These are phyloP conservation scores for Lates calcarifer DNA, from an alignment of 2,113 vertebrate genomes.

Conservation along the genomic window DNA sequence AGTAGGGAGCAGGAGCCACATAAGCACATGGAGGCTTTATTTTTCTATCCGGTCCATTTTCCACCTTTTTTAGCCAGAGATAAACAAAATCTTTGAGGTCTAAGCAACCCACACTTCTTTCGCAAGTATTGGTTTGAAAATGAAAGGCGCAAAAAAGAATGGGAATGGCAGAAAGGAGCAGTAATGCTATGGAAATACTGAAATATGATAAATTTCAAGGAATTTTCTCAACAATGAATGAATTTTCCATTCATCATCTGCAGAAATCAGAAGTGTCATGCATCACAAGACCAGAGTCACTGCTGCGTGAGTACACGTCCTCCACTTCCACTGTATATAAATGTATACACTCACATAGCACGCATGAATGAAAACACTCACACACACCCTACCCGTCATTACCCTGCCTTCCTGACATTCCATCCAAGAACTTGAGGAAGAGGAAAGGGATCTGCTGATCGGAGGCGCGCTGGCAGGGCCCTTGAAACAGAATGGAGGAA, in stretches of 20 bases:
- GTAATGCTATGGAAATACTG: background rate
- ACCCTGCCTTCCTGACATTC: constrained; percentile 63
- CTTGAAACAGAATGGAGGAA: constrained; percentile 45
- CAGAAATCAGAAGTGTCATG: background rate
- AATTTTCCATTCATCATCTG: constrained; percentile 1
- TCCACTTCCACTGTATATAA: background rate
- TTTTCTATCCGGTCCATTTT: constrained; percentile 31
- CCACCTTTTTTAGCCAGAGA: constrained; percentile 23
- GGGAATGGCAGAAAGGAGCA: background rate
- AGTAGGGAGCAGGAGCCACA: constrained; percentile 22
- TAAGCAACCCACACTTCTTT: background rate
- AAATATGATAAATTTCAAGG: background rate
- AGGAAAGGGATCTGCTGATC: constrained; percentile 59
- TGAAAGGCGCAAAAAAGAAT: background rate
- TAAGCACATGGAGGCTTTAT: constrained; percentile 6
- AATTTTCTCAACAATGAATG: background rate
- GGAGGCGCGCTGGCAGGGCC: constrained; percentile 23
- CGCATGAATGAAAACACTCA: constrained; percentile 18
- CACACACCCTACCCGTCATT: constrained; percentile 22
- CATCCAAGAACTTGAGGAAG: constrained; percentile 59
- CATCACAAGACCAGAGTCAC: background rate
- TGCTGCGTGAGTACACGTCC: background rate
- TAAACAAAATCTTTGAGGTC: constrained; percentile 12
- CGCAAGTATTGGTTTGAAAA: background rate
- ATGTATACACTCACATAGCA: background rate